Conservation (phyloP, 2,797 vertebrate genomes). For the Sebastes aleutianus region DNA sequence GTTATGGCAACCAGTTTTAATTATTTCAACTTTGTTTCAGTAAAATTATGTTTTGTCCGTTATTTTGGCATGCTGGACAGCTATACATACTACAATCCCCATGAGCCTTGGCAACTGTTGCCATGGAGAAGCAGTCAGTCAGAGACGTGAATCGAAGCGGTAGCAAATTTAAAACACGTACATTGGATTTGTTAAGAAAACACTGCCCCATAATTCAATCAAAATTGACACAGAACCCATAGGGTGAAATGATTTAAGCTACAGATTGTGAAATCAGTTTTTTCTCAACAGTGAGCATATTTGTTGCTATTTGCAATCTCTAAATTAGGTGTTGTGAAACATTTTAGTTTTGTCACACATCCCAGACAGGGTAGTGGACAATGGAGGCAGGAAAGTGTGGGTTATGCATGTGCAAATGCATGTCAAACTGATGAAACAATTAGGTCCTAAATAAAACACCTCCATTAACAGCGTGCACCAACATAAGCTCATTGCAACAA, state of each 20-base stretch:
- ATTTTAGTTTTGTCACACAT: conserved; percentile 12
- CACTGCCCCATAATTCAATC: not conserved
- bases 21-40: not conserved
- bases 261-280: not conserved
- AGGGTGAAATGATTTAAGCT: not conserved
- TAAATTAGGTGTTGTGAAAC: not conserved
- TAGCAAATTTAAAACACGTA: not conserved
- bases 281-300: not conserved
- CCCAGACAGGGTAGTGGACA: conserved; percentile 2
- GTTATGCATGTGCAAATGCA: conserved; percentile 21
- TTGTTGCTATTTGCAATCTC: not conserved
- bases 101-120: not conserved
- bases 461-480: not conserved
- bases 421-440: not conserved
- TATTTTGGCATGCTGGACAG: not conserved
- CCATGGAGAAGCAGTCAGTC: not conserved
- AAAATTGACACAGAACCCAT: not conserved
- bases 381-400: conserved; percentile 7
- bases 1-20: not conserved
- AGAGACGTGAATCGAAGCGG: not conserved
- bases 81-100: not conserved
- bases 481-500: not conserved
- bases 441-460: not conserved
- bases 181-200: not conserved
- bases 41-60: not conserved